Base-by-base conservation (phyloP, 2,888 invertebrate species). In the Dryobota labecula region DNA sequence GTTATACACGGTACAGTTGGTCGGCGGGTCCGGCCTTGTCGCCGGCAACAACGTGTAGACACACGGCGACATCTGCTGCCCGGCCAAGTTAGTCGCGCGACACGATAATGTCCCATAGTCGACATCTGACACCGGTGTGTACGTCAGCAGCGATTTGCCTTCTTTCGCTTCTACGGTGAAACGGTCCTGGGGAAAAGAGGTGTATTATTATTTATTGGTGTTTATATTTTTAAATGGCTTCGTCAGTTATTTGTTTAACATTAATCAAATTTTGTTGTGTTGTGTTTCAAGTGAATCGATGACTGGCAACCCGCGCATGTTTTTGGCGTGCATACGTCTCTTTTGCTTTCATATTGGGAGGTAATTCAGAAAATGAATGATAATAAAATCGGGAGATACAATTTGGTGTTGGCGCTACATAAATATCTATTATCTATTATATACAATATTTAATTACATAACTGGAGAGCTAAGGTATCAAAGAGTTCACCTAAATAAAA, bases 71-170 rank as follows among this genome's bases (percentile, higher is more conserved):
- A 95, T 92, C 91, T 98, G 98, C 76, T 97, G 96, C 3, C 98
- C 98, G 0, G 97, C 97, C 8, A 96, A 91, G 91, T 98, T 98
- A 70, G 96, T 97, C 0, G 98, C 98, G 93, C 97, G 97, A 91
- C 98, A 98, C 82, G 97, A 96, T 53, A 98, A 95, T 11, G 97
- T 97, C n/a, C 98, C 98, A 88, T 98, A 98, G 92, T 98, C 98
- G 84, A 97, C 96, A 89, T 98, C 98, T 4, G 97, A 97, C 33
- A 98, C 97, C 9, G 98, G 98, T 8, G 97, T 97, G 92, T 98
- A 98, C 24, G 97, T 97, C 70, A 98, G 95, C 8, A 97, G 97
- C 65, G 97, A 98, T 84, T 96, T 96, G 76, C 97, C 93, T 67
- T 92, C 94, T 71, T 96, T 94, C 1, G 96, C 90, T 73, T 96